These are phyloP conservation scores for Aphis craccivora DNA, from an alignment of 1,140 invertebrate species.

Conservation along the genomic window DNA sequence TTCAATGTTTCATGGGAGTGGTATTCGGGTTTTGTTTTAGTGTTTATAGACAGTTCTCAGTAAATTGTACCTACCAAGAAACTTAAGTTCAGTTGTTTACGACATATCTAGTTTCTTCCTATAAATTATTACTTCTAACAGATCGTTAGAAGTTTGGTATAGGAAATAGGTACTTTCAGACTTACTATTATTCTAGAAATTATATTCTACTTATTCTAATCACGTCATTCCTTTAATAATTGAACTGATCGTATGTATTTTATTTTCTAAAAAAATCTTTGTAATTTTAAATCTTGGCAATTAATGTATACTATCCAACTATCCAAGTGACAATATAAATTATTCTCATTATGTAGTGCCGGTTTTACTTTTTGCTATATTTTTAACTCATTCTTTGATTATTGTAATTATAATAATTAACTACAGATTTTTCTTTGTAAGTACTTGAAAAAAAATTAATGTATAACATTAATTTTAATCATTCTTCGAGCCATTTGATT, in stretches of 20 bases:
- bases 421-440: neutral
- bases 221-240: neutral
- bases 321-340: neutral
- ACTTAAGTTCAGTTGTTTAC: neutral
- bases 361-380: neutral
- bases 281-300: neutral
- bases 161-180: neutral
- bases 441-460: neutral
- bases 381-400: neutral
- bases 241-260: neutral
- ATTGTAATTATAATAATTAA: slow-evolving; percentile 1
- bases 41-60: slow-evolving; percentile 20
- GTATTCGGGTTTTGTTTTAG: neutral
- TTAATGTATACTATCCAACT: neutral
- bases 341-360: neutral
- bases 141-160: neutral
- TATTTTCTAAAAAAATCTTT: neutral
- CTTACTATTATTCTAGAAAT: neutral
- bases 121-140: slow-evolving; percentile 24
- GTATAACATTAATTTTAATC: slow-evolving; percentile 19
- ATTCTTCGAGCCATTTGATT: neutral
- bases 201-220: slow-evolving; percentile 9
- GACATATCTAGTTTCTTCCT: neutral
- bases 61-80: slow-evolving; percentile 14
- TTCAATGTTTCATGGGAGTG: neutral